Evolutionary conservation across 1,140 invertebrate species (phyloP).

Genomic region (Leptonema lineaticorne): DNA sequence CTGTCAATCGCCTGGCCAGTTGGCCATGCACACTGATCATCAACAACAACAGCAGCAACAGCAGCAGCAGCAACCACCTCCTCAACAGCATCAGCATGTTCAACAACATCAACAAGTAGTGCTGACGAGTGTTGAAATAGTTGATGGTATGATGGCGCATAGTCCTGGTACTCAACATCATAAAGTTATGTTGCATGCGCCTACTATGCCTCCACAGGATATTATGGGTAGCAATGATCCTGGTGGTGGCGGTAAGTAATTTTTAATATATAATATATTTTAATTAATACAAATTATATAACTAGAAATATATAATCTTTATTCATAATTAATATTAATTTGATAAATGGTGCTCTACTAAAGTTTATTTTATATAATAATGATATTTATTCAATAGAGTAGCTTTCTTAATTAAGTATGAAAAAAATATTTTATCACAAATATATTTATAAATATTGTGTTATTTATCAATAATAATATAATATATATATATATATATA

Average conservation of each 20-base stretch:
- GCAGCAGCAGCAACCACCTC: constrained; percentile 29
- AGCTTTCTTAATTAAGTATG: too few relatives aligned
- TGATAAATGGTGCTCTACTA: too few relatives aligned
- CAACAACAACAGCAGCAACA: constrained; percentile 28
- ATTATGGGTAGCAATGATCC: constrained; percentile 31
- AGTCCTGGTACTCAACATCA: constrained; percentile 31
- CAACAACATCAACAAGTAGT: constrained; percentile 34
- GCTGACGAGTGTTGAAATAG: constrained; percentile 21
- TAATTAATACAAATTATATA: too few relatives aligned
- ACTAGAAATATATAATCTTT: too few relatives aligned
- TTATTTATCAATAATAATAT: too few relatives aligned
- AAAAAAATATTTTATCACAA: too few relatives aligned
- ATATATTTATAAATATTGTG: too few relatives aligned
- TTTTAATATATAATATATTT: too few relatives aligned
- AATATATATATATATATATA: too few relatives aligned
- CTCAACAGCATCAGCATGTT: constrained; percentile 22
- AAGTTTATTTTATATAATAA: too few relatives aligned
- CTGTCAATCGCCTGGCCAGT: constrained; percentile 35
- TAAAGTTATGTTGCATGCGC: constrained; percentile 33
- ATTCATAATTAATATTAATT: too few relatives aligned
- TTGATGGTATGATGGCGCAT: constrained; percentile 33
- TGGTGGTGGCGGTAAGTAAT: constrained; percentile 37
- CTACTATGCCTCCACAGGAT: constrained; percentile 33
- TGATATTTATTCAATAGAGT: too few relatives aligned
- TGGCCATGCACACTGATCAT: constrained; percentile 19